phyloP scores from a whole-genome alignment of 2,888 invertebrate genomes.

The Argyresthia albistria region DNA sequence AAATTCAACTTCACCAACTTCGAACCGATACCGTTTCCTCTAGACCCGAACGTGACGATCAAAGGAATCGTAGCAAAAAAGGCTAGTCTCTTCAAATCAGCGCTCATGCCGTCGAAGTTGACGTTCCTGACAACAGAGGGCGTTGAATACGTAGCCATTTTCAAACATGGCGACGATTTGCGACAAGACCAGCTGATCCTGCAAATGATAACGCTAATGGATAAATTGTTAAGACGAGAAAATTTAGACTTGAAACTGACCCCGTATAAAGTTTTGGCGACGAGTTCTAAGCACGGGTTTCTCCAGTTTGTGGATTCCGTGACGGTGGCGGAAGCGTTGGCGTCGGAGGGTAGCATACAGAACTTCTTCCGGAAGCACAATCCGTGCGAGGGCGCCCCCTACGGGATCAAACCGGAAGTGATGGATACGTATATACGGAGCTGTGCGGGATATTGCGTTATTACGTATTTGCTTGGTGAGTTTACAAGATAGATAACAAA shows the following conservation, averaged over 20 bases:
- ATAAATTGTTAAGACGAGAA: constrained; percentile 92
- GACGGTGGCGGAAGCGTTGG: constrained; percentile 92
- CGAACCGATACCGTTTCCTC: constrained; percentile 93
- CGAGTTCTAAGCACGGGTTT: constrained; percentile 96
- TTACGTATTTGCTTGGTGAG: constrained; percentile 91
- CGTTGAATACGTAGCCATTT: constrained; percentile 93
- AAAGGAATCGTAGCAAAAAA: constrained; percentile 91
- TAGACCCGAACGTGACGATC: constrained; percentile 93
- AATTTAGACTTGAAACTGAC: constrained; percentile 97
- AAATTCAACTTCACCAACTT: constrained; percentile 92
- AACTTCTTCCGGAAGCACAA: constrained; percentile 94
- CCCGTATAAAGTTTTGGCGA: constrained; percentile 94
- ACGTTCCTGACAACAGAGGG: constrained; percentile 89
- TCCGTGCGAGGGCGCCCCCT: constrained; percentile 89
- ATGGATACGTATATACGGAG: constrained; percentile 98
- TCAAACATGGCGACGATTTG: constrained; percentile 98
- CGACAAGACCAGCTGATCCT: constrained; percentile 97
- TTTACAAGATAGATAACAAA: too few relatives aligned
- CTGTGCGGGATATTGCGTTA: constrained; percentile 98
- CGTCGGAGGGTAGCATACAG: constrained; percentile 90
- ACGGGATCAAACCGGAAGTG: constrained; percentile 92
- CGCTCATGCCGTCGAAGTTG: constrained; percentile 93
- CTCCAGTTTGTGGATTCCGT: constrained; percentile 95
- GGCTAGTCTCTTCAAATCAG: constrained; percentile 95
- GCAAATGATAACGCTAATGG: constrained; percentile 99